A percentile compares a stretch with the other conserved stretches of the same genome.
phyloP scores from a whole-genome alignment of 2,113 vertebrate genomes.

The Stegastes partitus region DNA sequence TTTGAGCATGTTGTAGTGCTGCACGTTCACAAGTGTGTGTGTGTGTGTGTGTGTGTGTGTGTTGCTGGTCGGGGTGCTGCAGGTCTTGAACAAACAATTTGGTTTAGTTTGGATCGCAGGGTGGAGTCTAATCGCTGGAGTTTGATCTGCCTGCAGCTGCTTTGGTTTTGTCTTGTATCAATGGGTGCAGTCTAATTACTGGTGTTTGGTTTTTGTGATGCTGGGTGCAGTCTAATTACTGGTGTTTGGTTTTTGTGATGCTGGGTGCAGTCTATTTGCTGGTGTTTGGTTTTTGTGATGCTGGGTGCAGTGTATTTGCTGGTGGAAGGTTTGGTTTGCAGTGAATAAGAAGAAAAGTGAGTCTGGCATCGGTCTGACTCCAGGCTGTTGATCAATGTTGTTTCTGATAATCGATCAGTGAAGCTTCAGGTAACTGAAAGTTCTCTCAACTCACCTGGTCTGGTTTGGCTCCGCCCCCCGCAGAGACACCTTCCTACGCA shows the following conservation, averaged over 20 bases:
- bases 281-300: not conserved
- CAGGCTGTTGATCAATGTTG: too few relatives aligned
- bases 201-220: too few relatives aligned
- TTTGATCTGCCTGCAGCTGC: constrained; percentile 21
- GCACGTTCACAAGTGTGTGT: not conserved
- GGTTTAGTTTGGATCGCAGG: not conserved
- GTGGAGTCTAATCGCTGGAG: constrained; percentile 50
- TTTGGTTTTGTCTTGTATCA: not conserved
- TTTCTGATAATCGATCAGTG: too few relatives aligned
- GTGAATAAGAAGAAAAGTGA: not conserved
- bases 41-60: constrained; percentile 13
- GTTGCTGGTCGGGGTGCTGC: constrained; percentile 9
- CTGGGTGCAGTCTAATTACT: not conserved
- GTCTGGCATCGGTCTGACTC: not conserved
- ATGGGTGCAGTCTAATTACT: too few relatives aligned
- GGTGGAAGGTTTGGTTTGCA: not conserved
- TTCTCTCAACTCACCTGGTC: not conserved
- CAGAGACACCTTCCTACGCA: constrained; percentile 93
- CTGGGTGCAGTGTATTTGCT: not conserved
- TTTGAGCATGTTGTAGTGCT: too few relatives aligned
- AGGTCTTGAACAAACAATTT: not conserved
- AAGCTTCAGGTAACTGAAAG: too few relatives aligned
- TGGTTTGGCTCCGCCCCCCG: not conserved
- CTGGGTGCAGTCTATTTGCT: not conserved
- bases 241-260: not conserved